Evolutionary conservation across 2,797 vertebrate species (phyloP).

Genomic region (Sandelia bainsii): DNA sequence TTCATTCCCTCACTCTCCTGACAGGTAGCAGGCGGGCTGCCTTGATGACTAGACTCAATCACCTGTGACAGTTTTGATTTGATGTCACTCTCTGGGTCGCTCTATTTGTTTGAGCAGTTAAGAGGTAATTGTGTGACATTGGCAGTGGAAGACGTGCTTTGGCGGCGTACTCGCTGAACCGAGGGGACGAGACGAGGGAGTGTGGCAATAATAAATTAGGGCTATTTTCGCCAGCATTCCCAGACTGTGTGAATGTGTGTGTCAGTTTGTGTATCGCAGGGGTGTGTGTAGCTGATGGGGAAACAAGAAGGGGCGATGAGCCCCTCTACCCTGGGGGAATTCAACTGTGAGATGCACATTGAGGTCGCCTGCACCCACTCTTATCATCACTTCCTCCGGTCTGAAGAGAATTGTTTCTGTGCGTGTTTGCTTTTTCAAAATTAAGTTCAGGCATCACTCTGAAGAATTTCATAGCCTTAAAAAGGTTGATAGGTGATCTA

Average conservation of each 20-base stretch:
- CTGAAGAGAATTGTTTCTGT: slow-evolving; percentile 68
- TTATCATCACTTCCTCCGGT: slow-evolving; percentile 70
- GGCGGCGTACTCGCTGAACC: slow-evolving; percentile 84
- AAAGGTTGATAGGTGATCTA: slow-evolving; percentile 22
- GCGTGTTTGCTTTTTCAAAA: slow-evolving; percentile 33
- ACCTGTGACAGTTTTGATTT: slow-evolving; percentile 99
- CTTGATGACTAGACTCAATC: slow-evolving; percentile 99
- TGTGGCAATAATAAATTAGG: slow-evolving; percentile 90
- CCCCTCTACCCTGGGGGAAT: slow-evolving; percentile 78
- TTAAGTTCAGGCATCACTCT: slow-evolving; percentile 51
- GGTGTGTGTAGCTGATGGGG: slow-evolving; percentile 57
- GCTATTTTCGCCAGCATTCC: slow-evolving; percentile 83
- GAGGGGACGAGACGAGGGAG: slow-evolving; percentile 80
- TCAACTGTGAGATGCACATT: slow-evolving; percentile 82
- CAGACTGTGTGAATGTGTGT: slow-evolving; percentile 58
- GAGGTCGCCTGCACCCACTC: slow-evolving; percentile 70
- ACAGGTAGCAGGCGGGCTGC: slow-evolving; percentile 85
- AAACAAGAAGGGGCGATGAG: slow-evolving; percentile 74
- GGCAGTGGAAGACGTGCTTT: slow-evolving; percentile 89
- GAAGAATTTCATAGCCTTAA: slow-evolving; percentile 32
- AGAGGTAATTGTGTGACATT: slow-evolving; percentile 99
- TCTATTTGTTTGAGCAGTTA: slow-evolving; percentile 99
- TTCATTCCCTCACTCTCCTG: slow-evolving; percentile 79
- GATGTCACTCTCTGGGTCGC: slow-evolving; percentile 96
- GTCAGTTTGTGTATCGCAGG: slow-evolving; percentile 31